Base-by-base conservation (phyloP, 2,888 invertebrate species). In the Carcina quercana region DNA sequence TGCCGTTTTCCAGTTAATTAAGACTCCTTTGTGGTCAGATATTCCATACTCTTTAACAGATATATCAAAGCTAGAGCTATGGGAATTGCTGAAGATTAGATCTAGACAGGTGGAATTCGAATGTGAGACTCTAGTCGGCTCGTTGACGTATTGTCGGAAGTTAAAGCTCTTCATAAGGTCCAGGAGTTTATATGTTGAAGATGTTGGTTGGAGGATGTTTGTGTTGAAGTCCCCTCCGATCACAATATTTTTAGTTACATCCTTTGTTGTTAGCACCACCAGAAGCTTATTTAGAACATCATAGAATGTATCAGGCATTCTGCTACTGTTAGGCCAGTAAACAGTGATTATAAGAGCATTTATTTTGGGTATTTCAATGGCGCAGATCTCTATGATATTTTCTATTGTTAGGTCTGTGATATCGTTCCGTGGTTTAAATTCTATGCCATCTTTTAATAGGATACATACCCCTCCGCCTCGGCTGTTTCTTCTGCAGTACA, bases 401-500 rank as follows among this genome's bases (percentile, higher is more conserved):
- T 47, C 45, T 10, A 40, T 11, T 4, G 43, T 33, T 25, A 41
- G 15, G 13, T 14, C 30, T 12, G 7, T n/a, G 13, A 45, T 38
- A 28, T 42, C 37, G 4, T 13, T 13, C 15, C 34, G 13, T n/a
- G 40, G 34, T 5, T 5, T n/a, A 30, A 15, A 42, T 14, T 47
- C 35, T 12, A 40, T n/a, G 8, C 22, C 21, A 10, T 38, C 25
- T 27, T 35, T 32, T 2, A 40, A 1, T 6, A 40, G 2, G 7
- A 43, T 38, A 26, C 41, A 38, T 5, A 43, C 41, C 1, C 42
- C 47, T 5, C 43, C 47, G 2, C 43, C 42, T 7, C 14, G 34
- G 5, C 30, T 32, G 4, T 32, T 6, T 12, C 15, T 1, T n/a
- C 44, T 33, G 13, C 41, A 38, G 12, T 21, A 43, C 1, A 19